phyloP scores from a whole-genome alignment of 2,797 vertebrate species.

The Muscicapa comitata region DNA sequence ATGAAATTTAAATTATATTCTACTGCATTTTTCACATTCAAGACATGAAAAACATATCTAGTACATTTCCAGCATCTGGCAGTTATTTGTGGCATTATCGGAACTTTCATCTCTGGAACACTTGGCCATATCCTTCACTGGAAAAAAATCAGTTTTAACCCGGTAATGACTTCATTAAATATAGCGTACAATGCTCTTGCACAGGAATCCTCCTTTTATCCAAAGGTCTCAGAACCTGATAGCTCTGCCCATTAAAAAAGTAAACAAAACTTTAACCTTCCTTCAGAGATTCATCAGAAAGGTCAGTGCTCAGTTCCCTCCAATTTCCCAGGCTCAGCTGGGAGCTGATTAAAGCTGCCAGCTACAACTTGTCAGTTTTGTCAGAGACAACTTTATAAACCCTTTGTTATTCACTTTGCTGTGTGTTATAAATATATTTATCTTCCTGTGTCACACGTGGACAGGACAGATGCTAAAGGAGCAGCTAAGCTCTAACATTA shows the following conservation, averaged over 20 bases:
- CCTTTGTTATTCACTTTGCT: conserved; percentile 76
- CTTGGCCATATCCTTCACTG: neutral
- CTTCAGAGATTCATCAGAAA: conserved; percentile 56
- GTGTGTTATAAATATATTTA: conserved; percentile 74
- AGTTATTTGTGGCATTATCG: neutral
- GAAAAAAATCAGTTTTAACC: neutral
- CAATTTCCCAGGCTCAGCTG: conserved; percentile 68
- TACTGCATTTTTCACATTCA: neutral
- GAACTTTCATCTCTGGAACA: neutral
- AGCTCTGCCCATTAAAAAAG: conserved; percentile 48
- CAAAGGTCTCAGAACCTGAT: neutral
- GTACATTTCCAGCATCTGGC: neutral
- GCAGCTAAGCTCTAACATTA: conserved; percentile 4
- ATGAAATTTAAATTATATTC: conserved; percentile 33
- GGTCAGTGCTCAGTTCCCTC: conserved; percentile 63
- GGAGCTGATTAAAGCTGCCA: conserved; percentile 72
- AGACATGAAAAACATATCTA: neutral
- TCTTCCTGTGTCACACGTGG: conserved; percentile 62
- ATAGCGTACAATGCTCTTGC: neutral
- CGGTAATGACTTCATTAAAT: conserved; percentile 6
- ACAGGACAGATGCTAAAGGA: conserved; percentile 56
- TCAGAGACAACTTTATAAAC: conserved; percentile 79
- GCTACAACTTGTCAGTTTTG: conserved; percentile 80
- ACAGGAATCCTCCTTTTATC: neutral
- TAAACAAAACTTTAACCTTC: conserved; percentile 63